Evolutionary conservation across 2,888 invertebrate species (phyloP).

Genomic region (Oeneis ivallda): DNA sequence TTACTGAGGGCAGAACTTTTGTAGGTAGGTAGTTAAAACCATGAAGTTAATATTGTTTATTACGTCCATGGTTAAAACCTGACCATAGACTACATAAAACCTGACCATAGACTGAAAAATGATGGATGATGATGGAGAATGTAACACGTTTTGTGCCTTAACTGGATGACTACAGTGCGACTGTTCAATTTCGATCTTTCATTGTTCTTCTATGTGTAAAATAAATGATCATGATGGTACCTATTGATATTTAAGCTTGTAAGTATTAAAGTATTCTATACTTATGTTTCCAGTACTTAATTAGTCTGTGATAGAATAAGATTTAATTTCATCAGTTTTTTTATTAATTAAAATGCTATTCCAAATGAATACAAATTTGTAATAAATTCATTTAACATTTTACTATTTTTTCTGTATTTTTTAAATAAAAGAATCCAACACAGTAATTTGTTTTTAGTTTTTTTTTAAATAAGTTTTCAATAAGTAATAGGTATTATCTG

Average conservation of each 20-base stretch:
- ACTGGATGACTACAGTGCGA: slow-evolving; percentile 12
- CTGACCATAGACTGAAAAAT: no score
- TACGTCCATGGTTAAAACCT: no score
- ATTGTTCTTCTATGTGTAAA: slow-evolving; percentile 26
- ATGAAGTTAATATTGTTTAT: no score
- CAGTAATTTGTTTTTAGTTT: slow-evolving; percentile 11
- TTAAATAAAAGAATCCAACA: slow-evolving; percentile 65
- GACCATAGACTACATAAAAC: no score
- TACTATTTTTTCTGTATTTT: slow-evolving; percentile 76
- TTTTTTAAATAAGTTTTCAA: not conserved
- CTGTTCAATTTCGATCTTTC: slow-evolving; percentile 21
- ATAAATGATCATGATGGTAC: slow-evolving; percentile 13
- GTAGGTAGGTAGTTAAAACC: no score
- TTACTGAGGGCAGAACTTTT: no score
- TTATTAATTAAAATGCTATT: slow-evolving; percentile 30
- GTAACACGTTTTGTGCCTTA: slow-evolving; percentile 7
- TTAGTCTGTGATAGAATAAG: slow-evolving; percentile 72
- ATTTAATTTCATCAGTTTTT: slow-evolving; percentile 38
- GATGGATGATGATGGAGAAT: no score
- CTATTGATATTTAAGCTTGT: slow-evolving; percentile 21
- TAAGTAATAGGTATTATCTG: no score
- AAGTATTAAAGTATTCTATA: slow-evolving; percentile 33
- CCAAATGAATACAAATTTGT: slow-evolving; percentile 75
- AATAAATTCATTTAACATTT: slow-evolving; percentile 77
- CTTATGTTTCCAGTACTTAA: slow-evolving; percentile 58